Evolutionary conservation across 2,888 invertebrate species (phyloP), one percentile per base, ranked within the genome.

Genomic region (Heliconius charithonia): DNA sequence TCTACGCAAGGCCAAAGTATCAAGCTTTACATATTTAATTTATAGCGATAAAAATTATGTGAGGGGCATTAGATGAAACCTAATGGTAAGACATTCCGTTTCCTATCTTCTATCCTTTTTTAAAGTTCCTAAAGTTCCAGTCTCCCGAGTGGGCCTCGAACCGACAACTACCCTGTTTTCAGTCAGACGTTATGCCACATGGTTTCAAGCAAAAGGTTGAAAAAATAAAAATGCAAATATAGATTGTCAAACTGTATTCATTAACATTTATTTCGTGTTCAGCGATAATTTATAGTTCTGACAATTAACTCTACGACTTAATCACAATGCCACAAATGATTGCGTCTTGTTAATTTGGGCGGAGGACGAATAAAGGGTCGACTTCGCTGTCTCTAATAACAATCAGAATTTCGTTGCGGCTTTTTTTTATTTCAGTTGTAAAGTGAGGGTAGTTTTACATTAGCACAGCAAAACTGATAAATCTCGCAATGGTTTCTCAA

Each of bases 301-400:
- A 41, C 65, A 25, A 73, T 65, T 73, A 12, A 59, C 63, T 41
- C 72, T 29, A 59, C 59, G 3, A 73, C 19, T 67, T 73, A 77
- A 77, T 77, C 77, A 77, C 73, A 67, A 73, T 29, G 66, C 73
- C 59, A 56, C 73, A 59, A 77, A 67, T 37, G 73, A 45, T 73
- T 62, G 45, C 63, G 32, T 67, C 66, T 45, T 73, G 67, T 77
- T 77, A 59, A 77, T 77, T 77, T 66, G 37, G 45, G 62, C 56
- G 27, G 59, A 73, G 59, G 66, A 73, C 65, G 67, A 77, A 67
- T 62, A 62, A 73, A 37, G 73, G 29, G 41, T 72, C 25, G 56
- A n/a, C 13, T 19, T 37, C 29, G 27, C 45, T 51, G 56, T 32
- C 32, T 32, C 22, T 72, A 22, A 59, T 72, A 59, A 32, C 56